Evolutionary conservation across 2,113 vertebrate species (phyloP).

Genomic region (Nothobranchius furzeri): DNA sequence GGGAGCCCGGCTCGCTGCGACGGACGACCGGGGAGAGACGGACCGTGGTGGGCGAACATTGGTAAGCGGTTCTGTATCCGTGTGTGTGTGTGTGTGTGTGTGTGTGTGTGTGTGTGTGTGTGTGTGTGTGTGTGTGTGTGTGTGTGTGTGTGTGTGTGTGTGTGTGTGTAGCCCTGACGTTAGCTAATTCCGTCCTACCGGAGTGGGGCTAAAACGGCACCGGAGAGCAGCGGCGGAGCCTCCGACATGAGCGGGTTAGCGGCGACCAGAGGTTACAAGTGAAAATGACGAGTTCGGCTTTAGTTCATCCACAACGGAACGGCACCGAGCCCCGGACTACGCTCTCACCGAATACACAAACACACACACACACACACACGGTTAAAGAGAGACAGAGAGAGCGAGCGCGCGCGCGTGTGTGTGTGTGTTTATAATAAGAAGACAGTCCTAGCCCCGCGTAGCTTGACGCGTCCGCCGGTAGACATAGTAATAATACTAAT

Average conservation of each 20-base stretch:
- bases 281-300: constrained; percentile 58
- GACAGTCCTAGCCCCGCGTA: too few species aligned
- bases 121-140: neutral
- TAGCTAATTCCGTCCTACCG: constrained; percentile 49
- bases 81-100: neutral
- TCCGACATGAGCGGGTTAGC: constrained; percentile 42
- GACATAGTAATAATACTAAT: constrained; percentile 19
- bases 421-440: too few species aligned
- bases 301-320: constrained; percentile 59
- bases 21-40: constrained; percentile 58
- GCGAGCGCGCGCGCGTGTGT: neutral
- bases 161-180: constrained; percentile 11
- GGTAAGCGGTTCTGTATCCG: constrained; percentile 34
- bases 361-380: neutral
- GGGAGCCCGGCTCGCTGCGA: constrained; percentile 45
- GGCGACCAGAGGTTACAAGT: constrained; percentile 59
- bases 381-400: too few species aligned
- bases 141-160: neutral
- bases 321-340: neutral
- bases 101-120: neutral
- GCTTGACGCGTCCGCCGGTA: too few species aligned
- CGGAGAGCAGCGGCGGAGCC: neutral
- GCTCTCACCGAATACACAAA: too few species aligned
- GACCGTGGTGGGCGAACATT: constrained; percentile 61
- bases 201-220: constrained; percentile 6